Percentiles rank a stretch among this genome's conserved stretches.
phyloP scores from a whole-genome alignment of 2,113 vertebrate species.

The Hemichromis elongatus region DNA sequence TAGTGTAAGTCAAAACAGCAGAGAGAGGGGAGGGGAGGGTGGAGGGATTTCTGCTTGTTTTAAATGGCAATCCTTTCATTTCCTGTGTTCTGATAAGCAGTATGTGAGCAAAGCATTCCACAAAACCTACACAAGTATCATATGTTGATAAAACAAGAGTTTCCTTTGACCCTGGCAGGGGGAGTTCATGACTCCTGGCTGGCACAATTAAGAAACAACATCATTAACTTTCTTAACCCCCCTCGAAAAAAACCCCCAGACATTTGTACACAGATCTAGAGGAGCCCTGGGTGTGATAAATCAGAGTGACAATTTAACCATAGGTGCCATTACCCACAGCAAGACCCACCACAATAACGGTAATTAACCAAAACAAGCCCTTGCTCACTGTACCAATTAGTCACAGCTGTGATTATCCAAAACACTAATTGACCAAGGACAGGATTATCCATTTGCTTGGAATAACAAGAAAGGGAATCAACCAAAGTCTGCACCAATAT shows the following conservation, averaged over 20 bases:
- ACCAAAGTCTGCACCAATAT: constrained; percentile 25
- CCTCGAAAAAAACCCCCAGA: neutral
- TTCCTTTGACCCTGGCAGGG: constrained; percentile 41
- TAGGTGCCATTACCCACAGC: constrained; percentile 62
- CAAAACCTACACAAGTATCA: constrained; percentile 49
- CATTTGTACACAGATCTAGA: neutral
- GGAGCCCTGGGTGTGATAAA: constrained; percentile 7
- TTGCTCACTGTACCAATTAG: constrained; percentile 63
- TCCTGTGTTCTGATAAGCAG: constrained; percentile 71
- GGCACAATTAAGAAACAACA: neutral
- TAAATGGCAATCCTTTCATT: constrained; percentile 72
- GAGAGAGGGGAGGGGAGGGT: neutral
- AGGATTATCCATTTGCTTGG: constrained; percentile 46
- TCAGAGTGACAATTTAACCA: constrained; percentile 62
- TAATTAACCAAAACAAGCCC: constrained; percentile 67
- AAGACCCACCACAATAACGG: constrained; percentile 37
- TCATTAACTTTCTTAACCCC: neutral
- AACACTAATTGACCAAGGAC: constrained; percentile 66
- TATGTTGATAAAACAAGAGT: constrained; percentile 62
- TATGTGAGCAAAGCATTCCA: constrained; percentile 67
- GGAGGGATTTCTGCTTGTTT: constrained; percentile 51
- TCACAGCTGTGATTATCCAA: constrained; percentile 68
- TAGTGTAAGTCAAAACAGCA: constrained; percentile 20
- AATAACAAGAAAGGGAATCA: constrained; percentile 32
- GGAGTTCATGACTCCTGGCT: constrained; percentile 42